phyloP scores from a whole-genome alignment of 1,140 invertebrate species.

The Drosophila melanogaster region DNA sequence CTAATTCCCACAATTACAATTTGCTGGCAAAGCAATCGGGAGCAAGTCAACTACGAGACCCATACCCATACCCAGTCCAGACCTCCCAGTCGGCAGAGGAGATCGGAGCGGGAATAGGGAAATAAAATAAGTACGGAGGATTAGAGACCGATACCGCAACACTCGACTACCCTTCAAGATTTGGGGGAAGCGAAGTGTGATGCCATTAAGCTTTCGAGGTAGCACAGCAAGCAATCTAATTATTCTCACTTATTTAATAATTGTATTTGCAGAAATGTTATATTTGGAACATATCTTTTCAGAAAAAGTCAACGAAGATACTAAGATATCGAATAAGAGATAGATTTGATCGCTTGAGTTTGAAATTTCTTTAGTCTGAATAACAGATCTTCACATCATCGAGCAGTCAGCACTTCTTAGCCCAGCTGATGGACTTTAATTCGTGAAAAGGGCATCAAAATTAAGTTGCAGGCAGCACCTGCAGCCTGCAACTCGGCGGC shows the following conservation, averaged over 20 bases:
- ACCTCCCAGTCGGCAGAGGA: constrained; percentile 35
- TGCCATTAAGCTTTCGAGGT: no score
- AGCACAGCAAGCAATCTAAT: no score
- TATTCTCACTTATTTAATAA: no score
- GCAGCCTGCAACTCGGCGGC: constrained; percentile 10
- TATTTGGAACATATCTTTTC: no score
- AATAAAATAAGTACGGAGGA: background rate
- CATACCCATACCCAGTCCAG: constrained; percentile 1
- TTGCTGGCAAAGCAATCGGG: constrained; percentile 79
- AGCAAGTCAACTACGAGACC: constrained; percentile 25
- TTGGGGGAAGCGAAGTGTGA: no score
- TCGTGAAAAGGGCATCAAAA: constrained; percentile 9
- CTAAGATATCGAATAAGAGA: no score
- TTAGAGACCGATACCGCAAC: background rate
- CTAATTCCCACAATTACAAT: constrained; percentile 82
- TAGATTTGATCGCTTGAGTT: no score
- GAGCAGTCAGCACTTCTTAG: no score
- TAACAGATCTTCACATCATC: no score
- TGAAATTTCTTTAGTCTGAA: no score
- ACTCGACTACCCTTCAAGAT: background rate
- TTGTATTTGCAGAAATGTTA: no score
- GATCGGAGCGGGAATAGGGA: constrained; percentile 1
- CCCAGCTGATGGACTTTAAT: background rate
- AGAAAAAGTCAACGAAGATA: no score
- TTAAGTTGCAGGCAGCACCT: constrained; percentile 47